These are phyloP conservation scores for Clarias batrachus DNA, from an alignment of 2,113 vertebrate species.

Conservation along the genomic window DNA sequence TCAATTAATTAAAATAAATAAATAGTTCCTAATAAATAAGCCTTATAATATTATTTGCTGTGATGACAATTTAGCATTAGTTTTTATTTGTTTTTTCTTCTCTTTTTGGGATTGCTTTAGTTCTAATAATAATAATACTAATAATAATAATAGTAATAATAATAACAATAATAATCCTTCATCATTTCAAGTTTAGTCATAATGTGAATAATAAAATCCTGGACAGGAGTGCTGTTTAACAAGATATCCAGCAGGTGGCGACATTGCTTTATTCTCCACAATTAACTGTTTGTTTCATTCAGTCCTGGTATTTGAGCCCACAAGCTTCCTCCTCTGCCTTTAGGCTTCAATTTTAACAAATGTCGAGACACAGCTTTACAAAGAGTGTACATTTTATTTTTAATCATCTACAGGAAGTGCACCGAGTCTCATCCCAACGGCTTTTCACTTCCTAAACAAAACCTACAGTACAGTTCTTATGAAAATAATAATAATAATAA, in stretches of 20 bases:
- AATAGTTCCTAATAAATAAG: background rate
- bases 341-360: background rate
- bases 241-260: background rate
- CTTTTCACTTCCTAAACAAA: slow-evolving; percentile 55
- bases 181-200: background rate
- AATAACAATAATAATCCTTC: background rate
- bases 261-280: background rate
- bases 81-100: no score
- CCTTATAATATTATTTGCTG: background rate
- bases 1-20: background rate
- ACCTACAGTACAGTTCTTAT: slow-evolving; percentile 55
- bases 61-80: background rate
- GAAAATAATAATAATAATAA: slow-evolving; percentile 42
- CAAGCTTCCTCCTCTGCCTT: background rate
- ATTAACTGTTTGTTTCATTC: background rate
- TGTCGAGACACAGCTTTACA: slow-evolving; percentile 30
- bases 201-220: background rate
- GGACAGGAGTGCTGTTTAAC: background rate
- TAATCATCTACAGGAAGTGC: slow-evolving; percentile 55
- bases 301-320: background rate
- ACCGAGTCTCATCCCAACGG: slow-evolving; percentile 41
- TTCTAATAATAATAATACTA: no score
- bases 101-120: no score
- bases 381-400: slow-evolving; percentile 56
- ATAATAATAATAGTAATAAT: slow-evolving; percentile 3